Evolutionary conservation across 2,113 vertebrate species (phyloP).

Genomic region (Siniperca knerii): DNA sequence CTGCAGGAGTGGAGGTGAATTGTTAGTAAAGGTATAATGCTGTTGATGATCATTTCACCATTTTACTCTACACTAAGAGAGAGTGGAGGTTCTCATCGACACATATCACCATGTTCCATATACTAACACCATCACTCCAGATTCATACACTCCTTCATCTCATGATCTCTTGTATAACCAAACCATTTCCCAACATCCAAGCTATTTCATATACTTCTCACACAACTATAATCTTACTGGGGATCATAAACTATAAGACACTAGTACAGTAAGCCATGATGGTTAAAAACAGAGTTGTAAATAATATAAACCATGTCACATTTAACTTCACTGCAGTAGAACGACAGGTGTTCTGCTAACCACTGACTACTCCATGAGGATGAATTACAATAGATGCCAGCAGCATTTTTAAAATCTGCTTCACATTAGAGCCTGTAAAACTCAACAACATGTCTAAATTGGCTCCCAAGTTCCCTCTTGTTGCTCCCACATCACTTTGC

Average conservation of each 20-base stretch:
- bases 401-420: neutral
- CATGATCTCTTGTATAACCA: constrained; percentile 31
- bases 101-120: constrained; percentile 23
- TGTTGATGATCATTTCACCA: constrained; percentile 34
- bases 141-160: constrained; percentile 9
- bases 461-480: constrained; percentile 42
- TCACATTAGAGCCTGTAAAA: constrained; percentile 20
- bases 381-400: neutral
- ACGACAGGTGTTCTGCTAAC: constrained; percentile 3
- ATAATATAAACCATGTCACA: constrained; percentile 11
- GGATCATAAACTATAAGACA: constrained; percentile 29
- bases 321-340: constrained; percentile 8
- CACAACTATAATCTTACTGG: neutral
- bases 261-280: constrained; percentile 5
- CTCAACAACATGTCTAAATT: constrained; percentile 34
- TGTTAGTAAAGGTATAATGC: constrained; percentile 28
- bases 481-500: constrained; percentile 44
- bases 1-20: constrained; percentile 65
- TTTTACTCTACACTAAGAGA: constrained; percentile 21
- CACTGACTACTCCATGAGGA: neutral
- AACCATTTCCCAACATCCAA: neutral
- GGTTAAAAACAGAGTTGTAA: neutral
- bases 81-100: constrained; percentile 9
- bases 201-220: constrained; percentile 15
- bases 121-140: constrained; percentile 47